Conservation (phyloP, 2,797 vertebrate species). For the Parauchenoglanis ngamensis region DNA sequence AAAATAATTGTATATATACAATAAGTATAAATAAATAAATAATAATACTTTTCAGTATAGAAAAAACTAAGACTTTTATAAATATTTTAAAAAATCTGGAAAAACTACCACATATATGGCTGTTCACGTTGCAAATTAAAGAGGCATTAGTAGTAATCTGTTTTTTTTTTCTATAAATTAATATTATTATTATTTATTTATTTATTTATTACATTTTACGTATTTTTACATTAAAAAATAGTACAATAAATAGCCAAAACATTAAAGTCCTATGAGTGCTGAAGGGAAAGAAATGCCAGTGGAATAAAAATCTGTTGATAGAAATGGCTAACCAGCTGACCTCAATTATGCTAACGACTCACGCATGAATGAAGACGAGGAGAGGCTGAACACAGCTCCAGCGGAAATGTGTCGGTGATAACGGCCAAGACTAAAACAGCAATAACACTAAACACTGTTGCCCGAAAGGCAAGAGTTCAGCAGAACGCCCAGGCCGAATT, state of each 20-base stretch:
- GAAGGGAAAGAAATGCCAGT: constrained; percentile 28
- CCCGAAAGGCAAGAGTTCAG: constrained; percentile 30
- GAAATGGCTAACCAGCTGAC: constrained; percentile 49
- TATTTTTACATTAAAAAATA: neutral
- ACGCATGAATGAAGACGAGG: constrained; percentile 52
- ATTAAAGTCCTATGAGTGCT: constrained; percentile 26
- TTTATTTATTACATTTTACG: neutral
- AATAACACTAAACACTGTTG: constrained; percentile 30
- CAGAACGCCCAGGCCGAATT: constrained; percentile 10
- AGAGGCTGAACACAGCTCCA: constrained; percentile 25
- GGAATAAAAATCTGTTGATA: constrained; percentile 39
- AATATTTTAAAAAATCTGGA: neutral
- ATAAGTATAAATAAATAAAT: too few species aligned
- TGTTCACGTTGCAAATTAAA: neutral
- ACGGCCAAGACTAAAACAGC: constrained; percentile 18
- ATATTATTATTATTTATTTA: too few species aligned
- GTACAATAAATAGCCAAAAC: constrained; percentile 26
- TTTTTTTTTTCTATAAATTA: too few species aligned
- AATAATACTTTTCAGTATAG: neutral
- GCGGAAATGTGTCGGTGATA: constrained; percentile 30
- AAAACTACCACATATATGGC: neutral
- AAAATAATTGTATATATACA: neutral
- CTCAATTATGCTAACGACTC: constrained; percentile 52
- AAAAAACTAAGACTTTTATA: neutral
- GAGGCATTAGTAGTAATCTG: neutral